Evolutionary conservation across 2,113 vertebrate genomes (phyloP).

Genomic region (Caranx melampygus): DNA sequence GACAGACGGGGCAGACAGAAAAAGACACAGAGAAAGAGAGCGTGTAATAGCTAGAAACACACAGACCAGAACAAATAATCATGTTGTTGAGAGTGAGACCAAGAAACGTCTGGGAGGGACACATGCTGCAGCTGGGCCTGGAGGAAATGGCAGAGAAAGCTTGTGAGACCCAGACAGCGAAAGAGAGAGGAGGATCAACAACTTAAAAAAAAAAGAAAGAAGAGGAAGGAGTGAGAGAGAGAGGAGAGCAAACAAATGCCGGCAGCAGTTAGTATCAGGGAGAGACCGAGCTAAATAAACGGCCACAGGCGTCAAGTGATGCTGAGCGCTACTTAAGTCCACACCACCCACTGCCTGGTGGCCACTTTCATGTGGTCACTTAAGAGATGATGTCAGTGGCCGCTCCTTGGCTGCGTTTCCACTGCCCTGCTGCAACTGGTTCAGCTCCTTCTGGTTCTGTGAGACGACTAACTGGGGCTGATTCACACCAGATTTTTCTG

Average conservation of each 20-base stretch:
- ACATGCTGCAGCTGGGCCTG: neutral
- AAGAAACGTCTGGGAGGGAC: constrained; percentile 31
- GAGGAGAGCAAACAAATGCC: constrained; percentile 55
- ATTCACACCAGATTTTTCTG: constrained; percentile 53
- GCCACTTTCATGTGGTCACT: constrained; percentile 74
- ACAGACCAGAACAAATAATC: constrained; percentile 42
- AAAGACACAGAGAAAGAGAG: constrained; percentile 18
- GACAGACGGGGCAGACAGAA: neutral
- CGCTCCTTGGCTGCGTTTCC: constrained; percentile 41
- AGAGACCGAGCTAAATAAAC: constrained; percentile 71
- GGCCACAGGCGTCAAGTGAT: constrained; percentile 65
- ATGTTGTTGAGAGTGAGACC: constrained; percentile 12
- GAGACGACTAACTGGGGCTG: constrained; percentile 9
- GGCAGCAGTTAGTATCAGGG: constrained; percentile 51
- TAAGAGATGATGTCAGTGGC: constrained; percentile 70
- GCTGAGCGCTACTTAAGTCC: constrained; percentile 66
- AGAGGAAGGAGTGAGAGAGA: too few relatives aligned
- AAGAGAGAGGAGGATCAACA: constrained; percentile 27
- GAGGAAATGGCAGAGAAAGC: constrained; percentile 35
- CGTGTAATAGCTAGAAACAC: constrained; percentile 36
- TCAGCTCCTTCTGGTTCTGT: constrained; percentile 13
- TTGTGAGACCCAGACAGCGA: neutral
- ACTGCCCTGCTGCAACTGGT: constrained; percentile 34
- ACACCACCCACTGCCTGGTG: constrained; percentile 62
- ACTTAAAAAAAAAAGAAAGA: neutral